Conservation (phyloP, 2,888 invertebrate genomes). For the Autographa gamma region DNA sequence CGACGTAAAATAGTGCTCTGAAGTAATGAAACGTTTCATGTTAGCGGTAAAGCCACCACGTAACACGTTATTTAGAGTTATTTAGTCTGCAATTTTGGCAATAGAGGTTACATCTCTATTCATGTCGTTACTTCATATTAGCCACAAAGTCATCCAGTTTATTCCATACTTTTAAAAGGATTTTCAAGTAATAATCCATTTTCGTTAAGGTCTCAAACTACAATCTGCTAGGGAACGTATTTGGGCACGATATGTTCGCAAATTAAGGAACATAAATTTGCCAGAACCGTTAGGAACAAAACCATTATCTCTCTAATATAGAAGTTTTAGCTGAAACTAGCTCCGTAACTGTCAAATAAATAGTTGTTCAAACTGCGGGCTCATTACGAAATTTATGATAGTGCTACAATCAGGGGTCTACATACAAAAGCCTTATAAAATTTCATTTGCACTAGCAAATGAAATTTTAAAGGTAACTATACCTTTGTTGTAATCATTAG, state of each 20-base stretch:
- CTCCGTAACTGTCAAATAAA: constrained; percentile 35
- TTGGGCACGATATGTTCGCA: constrained; percentile 5
- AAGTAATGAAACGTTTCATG: constrained; percentile 47
- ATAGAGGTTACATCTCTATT: constrained; percentile 16
- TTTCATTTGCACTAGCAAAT: constrained; percentile 39
- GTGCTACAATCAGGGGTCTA: constrained; percentile 45
- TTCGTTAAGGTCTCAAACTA: neutral
- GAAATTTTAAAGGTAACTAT: no score
- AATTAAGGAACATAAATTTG: neutral
- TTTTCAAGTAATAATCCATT: neutral
- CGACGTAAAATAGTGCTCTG: constrained; percentile 42
- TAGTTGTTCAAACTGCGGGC: constrained; percentile 49
- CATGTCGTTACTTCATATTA: neutral
- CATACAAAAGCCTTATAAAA: constrained; percentile 33
- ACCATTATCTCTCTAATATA: constrained; percentile 11
- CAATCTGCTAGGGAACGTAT: neutral
- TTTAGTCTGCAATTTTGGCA: constrained; percentile 34
- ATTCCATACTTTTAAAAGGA: neutral
- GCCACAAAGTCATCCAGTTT: neutral
- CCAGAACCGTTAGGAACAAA: constrained; percentile 9
- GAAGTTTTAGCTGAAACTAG: constrained; percentile 35
- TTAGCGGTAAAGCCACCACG: constrained; percentile 31
- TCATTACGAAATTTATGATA: constrained; percentile 62
- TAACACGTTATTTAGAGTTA: constrained; percentile 29
- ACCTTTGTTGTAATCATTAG: constrained; percentile 9